phyloP scores from a whole-genome alignment of 2,888 invertebrate species.

The Microdon myrmicae region DNA sequence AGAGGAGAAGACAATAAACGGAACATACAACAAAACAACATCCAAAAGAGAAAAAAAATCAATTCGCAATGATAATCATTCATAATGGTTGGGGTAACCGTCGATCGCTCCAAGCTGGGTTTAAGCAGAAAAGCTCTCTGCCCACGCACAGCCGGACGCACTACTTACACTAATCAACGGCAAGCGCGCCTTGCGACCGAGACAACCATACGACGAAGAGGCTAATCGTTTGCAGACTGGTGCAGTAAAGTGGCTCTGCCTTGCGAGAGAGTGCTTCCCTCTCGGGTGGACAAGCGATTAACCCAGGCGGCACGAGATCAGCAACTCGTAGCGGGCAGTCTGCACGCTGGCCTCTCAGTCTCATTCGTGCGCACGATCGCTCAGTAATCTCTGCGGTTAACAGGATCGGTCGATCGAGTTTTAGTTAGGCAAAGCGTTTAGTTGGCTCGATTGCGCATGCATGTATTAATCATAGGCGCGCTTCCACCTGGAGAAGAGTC shows the following conservation, averaged over 20 bases:
- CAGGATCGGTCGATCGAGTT: constrained; percentile 21
- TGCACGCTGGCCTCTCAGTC: constrained; percentile 27
- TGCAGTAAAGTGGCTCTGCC: constrained; percentile 7
- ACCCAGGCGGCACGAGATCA: no score
- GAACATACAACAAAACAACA: neutral
- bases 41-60: constrained; percentile 30
- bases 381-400: neutral
- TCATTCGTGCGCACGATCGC: constrained; percentile 23
- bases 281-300: no score
- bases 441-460: constrained; percentile 51
- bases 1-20: neutral
- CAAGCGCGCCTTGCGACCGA: neutral
- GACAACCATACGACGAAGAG: neutral
- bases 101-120: constrained; percentile 24
- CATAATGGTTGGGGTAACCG: neutral
- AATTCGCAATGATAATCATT: constrained; percentile 9
- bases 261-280: constrained; percentile 17
- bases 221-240: constrained; percentile 23
- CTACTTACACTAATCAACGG: constrained; percentile 4
- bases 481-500: constrained; percentile 64
- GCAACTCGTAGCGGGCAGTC: no score
- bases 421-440: constrained; percentile 36
- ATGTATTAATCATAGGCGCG: constrained; percentile 64
- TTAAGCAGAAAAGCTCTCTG: constrained; percentile 26
- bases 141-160: constrained; percentile 24